These are phyloP conservation scores for Belonocnema kinseyi DNA, from an alignment of 1,140 invertebrate genomes.

Conservation along the genomic window DNA sequence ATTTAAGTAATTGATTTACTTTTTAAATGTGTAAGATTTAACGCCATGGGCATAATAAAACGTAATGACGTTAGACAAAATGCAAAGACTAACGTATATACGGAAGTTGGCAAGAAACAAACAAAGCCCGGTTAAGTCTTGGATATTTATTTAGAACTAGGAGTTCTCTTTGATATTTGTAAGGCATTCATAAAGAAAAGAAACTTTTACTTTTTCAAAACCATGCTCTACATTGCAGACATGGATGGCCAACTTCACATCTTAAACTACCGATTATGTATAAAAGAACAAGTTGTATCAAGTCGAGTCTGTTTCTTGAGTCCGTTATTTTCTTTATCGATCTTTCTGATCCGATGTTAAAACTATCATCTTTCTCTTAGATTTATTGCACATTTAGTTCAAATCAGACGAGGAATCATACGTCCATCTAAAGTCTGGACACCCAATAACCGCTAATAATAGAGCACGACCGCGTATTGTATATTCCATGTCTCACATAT, in stretches of 20 bases:
- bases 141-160: background rate
- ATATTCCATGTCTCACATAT: too few species aligned
- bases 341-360: background rate
- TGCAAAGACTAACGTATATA: background rate
- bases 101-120: slow-evolving; percentile 3
- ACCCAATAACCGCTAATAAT: too few species aligned
- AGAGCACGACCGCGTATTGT: too few species aligned
- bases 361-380: background rate
- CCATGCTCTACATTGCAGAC: background rate
- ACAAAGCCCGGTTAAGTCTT: slow-evolving; percentile 8
- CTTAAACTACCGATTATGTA: slow-evolving; percentile 2
- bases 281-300: slow-evolving; percentile 17
- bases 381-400: background rate
- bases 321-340: background rate
- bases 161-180: background rate
- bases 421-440: too few species aligned
- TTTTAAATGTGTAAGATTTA: too few species aligned
- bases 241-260: background rate
- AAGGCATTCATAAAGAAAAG: slow-evolving; percentile 2
- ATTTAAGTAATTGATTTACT: too few species aligned
- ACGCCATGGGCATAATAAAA: background rate
- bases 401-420: too few species aligned
- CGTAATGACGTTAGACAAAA: background rate
- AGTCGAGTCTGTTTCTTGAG: slow-evolving; percentile 6
- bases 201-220: slow-evolving; percentile 6